These are phyloP conservation scores for Bos taurus DNA, from an alignment of 2,113 vertebrate species.

Conservation along the genomic window ARS-UCD2.0 NC_037328.1:104108501-104109000, in stretches of 20 bases:
- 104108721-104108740: constrained; percentile 36
- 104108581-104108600: neutral
- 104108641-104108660: constrained; percentile 42
- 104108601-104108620: constrained; percentile 7
- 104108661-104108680: constrained; percentile 11
- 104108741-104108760: neutral
- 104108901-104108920: neutral
- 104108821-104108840: neutral
- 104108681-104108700: constrained; percentile 47
- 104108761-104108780: neutral
- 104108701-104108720: constrained; percentile 35
- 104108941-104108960: neutral
- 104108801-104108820: neutral
- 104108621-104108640: constrained; percentile 37
- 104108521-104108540: neutral
- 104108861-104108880: neutral
- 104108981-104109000: neutral
- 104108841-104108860: neutral
- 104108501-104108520: neutral
- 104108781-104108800: constrained; percentile 18
- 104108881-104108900: neutral
- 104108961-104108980: neutral
- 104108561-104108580: neutral
- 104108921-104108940: neutral
- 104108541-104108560: neutral